These are phyloP conservation scores for Eulacestoma nigropectus DNA, from an alignment of 2,113 vertebrate genomes.

Conservation along the genomic window DNA sequence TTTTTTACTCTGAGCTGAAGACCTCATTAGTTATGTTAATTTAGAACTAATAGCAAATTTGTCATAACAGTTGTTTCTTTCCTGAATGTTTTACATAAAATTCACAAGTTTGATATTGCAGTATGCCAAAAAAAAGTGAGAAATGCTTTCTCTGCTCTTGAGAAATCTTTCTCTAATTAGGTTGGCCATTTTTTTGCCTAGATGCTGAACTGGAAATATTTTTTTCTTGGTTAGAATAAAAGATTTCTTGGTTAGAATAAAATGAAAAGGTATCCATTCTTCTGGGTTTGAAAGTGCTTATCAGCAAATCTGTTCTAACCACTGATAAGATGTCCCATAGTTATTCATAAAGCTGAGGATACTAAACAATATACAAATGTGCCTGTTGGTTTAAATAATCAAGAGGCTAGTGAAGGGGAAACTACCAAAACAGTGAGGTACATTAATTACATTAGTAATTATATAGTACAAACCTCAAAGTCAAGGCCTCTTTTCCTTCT, in stretches of 20 bases:
- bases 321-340: background rate
- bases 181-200: constrained; percentile 38
- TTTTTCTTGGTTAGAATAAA: background rate
- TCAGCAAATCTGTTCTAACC: background rate
- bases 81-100: constrained; percentile 25
- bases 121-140: constrained; percentile 19
- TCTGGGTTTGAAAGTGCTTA: background rate
- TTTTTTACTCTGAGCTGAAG: background rate
- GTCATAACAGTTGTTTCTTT: background rate
- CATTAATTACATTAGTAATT: background rate
- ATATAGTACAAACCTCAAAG: background rate
- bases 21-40: constrained; percentile 19
- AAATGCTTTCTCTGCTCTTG: constrained; percentile 36
- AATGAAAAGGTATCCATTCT: background rate
- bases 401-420: background rate
- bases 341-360: background rate
- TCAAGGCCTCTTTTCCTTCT: background rate
- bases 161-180: constrained; percentile 51
- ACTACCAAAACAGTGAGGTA: background rate
- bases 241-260: background rate
- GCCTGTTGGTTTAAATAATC: background rate
- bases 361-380: background rate
- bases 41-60: constrained; percentile 40
- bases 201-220: constrained; percentile 25
- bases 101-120: constrained; percentile 15